Evolutionary conservation across 2,888 invertebrate genomes (phyloP), one percentile per base, ranked within the genome.

Genomic region (Anoplius nigerrimus): DNA sequence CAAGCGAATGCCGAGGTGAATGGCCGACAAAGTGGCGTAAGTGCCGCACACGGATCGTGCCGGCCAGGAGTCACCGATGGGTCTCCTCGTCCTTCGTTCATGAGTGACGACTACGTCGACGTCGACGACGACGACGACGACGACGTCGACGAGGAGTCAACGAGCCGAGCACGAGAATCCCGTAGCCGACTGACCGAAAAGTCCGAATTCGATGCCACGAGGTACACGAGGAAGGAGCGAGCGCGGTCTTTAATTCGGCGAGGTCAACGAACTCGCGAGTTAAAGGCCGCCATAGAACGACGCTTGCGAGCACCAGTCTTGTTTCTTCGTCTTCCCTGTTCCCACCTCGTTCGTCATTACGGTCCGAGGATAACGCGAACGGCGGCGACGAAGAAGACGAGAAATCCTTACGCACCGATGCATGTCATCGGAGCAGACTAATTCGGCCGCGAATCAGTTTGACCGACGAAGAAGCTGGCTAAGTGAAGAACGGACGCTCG

Each of bases 1-100:
- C 69, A 66, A 62, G 61, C 22, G 62, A 71, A 65, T 69, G 58
- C 58, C 69, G 66, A 83, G 87, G 86, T 87, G 86, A 87, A 87
- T 78, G 87, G 85, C 87, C 87, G 82, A 80, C 80, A 84, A 85
- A 86, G 82, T 84, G 81, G 84, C 84, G 80, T 84, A 84, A 81
- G 79, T 81, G 77, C 75, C 69, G 69, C 71, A 57, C 56, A 66
- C 70, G 66, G 69, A 76, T 64, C 52, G 52, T 64, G 74, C 34
- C 34, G 34, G 34, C 67, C 66, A 78, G 70, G 63, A 76, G 62
- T 66, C 64, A 54, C 48, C 46, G 60, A 18, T 65, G 43, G 52
- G 51, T 65, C 67, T 61, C 24, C 53, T 56, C 68, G 66, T 59
- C 59, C 62, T 27, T 48, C 15, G 21, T 46, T 45, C 57, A 20